Conservation (phyloP, 2,797 vertebrate genomes). For the Malurus leucopterus region DNA sequence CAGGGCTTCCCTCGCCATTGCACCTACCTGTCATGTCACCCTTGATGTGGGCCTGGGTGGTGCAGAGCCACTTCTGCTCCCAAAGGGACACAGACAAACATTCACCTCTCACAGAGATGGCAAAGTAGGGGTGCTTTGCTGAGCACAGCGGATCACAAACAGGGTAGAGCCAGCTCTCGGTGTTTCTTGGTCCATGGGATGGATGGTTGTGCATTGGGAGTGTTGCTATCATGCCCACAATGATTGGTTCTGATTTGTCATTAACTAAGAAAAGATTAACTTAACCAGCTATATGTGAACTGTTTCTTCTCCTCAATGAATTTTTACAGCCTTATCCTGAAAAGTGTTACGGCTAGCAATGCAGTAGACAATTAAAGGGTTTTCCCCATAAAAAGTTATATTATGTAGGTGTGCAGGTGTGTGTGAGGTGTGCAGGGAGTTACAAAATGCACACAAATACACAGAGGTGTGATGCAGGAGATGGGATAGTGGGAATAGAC, state of each 20-base stretch:
- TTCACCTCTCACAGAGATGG: accelerated
- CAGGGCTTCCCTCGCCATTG: accelerated
- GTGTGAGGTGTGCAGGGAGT: background rate
- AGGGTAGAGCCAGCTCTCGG: too few species aligned
- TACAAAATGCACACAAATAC: background rate
- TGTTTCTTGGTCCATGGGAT: accelerated
- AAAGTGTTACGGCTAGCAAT: background rate
- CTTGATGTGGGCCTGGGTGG: background rate
- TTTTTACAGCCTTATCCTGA: background rate
- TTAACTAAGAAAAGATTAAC: background rate
- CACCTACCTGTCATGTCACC: accelerated
- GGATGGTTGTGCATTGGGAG: accelerated
- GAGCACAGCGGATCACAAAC: background rate
- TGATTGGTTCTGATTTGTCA: background rate
- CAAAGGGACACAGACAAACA: accelerated
- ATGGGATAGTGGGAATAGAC: background rate
- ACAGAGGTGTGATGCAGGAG: background rate
- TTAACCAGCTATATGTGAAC: accelerated
- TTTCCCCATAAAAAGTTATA: background rate
- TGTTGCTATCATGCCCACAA: background rate
- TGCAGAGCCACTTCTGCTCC: accelerated
- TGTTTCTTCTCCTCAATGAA: background rate
- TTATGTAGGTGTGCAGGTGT: background rate
- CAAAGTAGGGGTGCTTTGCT: background rate
- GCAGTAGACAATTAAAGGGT: background rate